Conservation (phyloP, 2,888 invertebrate genomes). For the Thereva nobilitata region DNA sequence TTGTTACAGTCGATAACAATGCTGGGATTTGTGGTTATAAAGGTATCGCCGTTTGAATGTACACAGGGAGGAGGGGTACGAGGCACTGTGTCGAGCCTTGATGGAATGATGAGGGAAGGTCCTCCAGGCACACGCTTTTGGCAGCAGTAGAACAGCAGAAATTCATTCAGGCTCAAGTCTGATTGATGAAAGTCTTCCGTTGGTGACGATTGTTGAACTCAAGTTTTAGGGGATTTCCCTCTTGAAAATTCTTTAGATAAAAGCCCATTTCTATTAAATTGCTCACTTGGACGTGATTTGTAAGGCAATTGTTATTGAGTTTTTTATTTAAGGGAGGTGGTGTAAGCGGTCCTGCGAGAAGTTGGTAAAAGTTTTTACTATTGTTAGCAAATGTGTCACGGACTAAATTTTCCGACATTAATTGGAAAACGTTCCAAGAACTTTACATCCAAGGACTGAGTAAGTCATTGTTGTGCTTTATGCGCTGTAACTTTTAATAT, state of each 20-base stretch:
- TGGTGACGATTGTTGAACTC: constrained; percentile 8
- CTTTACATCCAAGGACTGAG: too few species aligned
- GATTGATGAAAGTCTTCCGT: constrained; percentile 26
- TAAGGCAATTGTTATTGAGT: background rate
- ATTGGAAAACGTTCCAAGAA: too few species aligned
- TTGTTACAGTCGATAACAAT: constrained; percentile 18
- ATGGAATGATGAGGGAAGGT: too few species aligned
- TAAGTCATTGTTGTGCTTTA: too few species aligned
- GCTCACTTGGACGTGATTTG: constrained; percentile 29
- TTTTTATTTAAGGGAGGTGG: background rate
- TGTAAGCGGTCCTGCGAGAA: too few species aligned
- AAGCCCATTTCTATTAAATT: constrained; percentile 7
- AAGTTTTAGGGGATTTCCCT: constrained; percentile 14
- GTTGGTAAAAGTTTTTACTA: too few species aligned
- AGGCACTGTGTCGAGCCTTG: too few species aligned
- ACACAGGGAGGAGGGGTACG: background rate
- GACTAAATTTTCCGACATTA: too few species aligned
- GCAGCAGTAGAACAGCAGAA: too few species aligned
- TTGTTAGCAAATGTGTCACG: too few species aligned
- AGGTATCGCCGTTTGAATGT: constrained; percentile 1
- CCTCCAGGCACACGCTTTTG: too few species aligned
- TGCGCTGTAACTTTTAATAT: too few species aligned
- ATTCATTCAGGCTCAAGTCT: constrained; percentile 7
- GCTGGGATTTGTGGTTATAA: constrained; percentile 15
- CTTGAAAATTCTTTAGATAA: constrained; percentile 18